phyloP scores from a whole-genome alignment of 2,888 invertebrate genomes.

The Nymphalis urticae region DNA sequence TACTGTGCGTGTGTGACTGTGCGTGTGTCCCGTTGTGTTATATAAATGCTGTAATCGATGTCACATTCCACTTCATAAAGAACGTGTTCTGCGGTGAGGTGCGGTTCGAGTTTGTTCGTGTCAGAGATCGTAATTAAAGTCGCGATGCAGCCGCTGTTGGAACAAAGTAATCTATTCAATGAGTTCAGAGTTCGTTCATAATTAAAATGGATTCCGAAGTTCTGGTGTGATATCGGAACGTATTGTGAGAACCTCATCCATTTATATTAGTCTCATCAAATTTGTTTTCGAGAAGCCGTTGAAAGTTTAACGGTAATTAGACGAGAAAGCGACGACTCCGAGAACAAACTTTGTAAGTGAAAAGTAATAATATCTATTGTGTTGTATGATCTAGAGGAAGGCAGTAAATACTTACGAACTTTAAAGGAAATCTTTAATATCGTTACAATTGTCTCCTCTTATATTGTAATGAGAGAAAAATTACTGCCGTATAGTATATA shows the following conservation, averaged over 20 bases:
- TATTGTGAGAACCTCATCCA: neutral
- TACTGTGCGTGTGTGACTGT: too few species aligned
- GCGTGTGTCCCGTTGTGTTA: too few species aligned
- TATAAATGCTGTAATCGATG: too few species aligned
- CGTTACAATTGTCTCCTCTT: too few species aligned
- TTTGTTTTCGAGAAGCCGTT: neutral
- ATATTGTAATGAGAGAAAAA: too few species aligned
- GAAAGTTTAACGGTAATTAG: slow-evolving; percentile 1
- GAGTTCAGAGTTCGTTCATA: neutral
- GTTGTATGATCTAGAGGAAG: neutral
- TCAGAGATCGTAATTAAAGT: too few species aligned
- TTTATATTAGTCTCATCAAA: neutral
- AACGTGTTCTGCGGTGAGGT: too few species aligned
- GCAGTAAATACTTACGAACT: neutral
- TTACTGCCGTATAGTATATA: too few species aligned
- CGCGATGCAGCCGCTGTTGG: too few species aligned
- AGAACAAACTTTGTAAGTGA: neutral
- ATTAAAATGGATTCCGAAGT: neutral
- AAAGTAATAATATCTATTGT: neutral
- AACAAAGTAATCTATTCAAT: too few species aligned
- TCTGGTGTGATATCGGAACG: neutral
- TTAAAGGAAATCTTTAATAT: neutral
- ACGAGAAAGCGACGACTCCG: neutral
- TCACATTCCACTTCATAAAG: too few species aligned
- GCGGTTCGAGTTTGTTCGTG: too few species aligned